A percentile compares a stretch with the other conserved stretches of the same genome.
phyloP scores from a whole-genome alignment of 2,888 invertebrate genomes.

The Nomada ferruginata region DNA sequence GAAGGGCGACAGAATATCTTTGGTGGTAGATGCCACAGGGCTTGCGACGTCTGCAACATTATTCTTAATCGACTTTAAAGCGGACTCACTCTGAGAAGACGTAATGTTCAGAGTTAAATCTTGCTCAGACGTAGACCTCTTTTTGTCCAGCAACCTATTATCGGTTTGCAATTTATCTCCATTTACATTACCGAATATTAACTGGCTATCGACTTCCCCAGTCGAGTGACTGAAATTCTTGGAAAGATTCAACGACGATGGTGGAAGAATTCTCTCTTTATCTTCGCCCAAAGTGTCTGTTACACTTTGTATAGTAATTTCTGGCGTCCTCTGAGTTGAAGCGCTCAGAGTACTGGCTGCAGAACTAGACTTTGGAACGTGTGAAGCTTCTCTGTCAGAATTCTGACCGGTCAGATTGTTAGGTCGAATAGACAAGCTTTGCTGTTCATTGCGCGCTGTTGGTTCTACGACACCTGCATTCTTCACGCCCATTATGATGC shows the following conservation, averaged over 20 bases:
- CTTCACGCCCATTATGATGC: conserved; percentile 87
- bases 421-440: conserved; percentile 26
- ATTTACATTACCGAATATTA: conserved; percentile 60
- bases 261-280: conserved; percentile 85
- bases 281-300: conserved; percentile 69
- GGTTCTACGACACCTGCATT: conserved; percentile 67
- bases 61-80: conserved; percentile 88
- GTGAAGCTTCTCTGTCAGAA: conserved; percentile 43
- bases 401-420: conserved; percentile 22
- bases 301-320: conserved; percentile 85
- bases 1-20: conserved; percentile 90
- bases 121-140: conserved; percentile 87
- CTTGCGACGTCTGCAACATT: conserved; percentile 87
- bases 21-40: conserved; percentile 88
- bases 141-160: conserved; percentile 76
- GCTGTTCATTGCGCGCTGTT: conserved; percentile 31
- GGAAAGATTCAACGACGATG: conserved; percentile 86
- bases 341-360: conserved; percentile 69
- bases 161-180: conserved; percentile 67
- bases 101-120: conserved; percentile 90
- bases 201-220: conserved; percentile 86
- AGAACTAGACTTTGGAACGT: conserved; percentile 61
- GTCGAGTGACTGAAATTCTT: conserved; percentile 90
- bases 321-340: conserved; percentile 85
- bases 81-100: conserved; percentile 92